Evolutionary conservation across 2,113 vertebrate species (phyloP).

Genomic region (Athene cunicularia): DNA sequence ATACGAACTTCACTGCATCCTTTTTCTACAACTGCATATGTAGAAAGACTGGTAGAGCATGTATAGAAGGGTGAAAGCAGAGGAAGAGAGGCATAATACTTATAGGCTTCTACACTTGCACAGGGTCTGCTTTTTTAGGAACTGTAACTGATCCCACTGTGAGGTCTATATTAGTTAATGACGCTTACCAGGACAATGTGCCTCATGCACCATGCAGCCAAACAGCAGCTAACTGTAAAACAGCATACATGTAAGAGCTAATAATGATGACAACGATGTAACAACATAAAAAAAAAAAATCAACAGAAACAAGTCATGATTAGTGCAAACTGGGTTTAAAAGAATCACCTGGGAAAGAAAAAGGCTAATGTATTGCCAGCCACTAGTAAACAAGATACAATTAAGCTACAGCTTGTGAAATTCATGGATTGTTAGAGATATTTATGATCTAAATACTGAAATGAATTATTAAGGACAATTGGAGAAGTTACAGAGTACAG

Average conservation of each 20-base stretch:
- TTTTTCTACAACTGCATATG: not conserved
- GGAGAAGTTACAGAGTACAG: not conserved
- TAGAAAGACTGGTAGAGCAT: not conserved
- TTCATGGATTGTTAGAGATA: not conserved
- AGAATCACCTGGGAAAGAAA: conserved; percentile 17
- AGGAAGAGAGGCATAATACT: not conserved
- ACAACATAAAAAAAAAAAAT: not conserved
- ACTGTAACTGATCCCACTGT: conserved; percentile 61
- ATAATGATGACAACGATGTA: conserved; percentile 62
- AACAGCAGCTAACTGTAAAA: conserved; percentile 98
- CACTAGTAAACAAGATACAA: not conserved
- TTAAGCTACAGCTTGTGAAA: not conserved
- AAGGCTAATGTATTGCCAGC: not conserved
- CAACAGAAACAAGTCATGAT: conserved; percentile 47
- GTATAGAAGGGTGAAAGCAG: not conserved
- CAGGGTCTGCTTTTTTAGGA: not conserved
- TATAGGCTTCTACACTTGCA: not conserved
- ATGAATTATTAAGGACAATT: not conserved
- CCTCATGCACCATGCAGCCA: conserved; percentile 96
- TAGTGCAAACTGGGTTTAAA: conserved; percentile 50
- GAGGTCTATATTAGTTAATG: conserved; percentile 75
- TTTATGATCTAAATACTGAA: not conserved
- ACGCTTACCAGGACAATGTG: conserved; percentile 89
- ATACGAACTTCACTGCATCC: not conserved
- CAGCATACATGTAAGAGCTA: conserved; percentile 85